These are phyloP conservation scores for Lordiphosa andalusiaca DNA, from an alignment of 2,888 invertebrate genomes.

Conservation along the genomic window DNA sequence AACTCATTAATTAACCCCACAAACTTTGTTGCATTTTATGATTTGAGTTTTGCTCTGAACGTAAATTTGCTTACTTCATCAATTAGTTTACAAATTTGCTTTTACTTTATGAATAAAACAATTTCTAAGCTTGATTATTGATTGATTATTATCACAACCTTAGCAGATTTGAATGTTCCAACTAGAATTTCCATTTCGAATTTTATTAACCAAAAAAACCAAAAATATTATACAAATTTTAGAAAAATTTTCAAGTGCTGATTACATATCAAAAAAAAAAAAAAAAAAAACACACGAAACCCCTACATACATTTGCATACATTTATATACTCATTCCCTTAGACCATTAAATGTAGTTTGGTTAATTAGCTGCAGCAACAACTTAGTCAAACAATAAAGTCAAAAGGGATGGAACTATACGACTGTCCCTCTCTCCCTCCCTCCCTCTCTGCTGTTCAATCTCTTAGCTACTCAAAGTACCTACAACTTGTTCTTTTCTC, in stretches of 20 bases:
- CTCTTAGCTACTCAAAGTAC: slow-evolving; percentile 48
- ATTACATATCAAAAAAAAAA: slow-evolving; percentile 48
- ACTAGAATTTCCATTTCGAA: slow-evolving; percentile 62
- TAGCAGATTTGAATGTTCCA: slow-evolving; percentile 74
- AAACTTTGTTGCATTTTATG: slow-evolving; percentile 36
- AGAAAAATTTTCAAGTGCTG: slow-evolving; percentile 72
- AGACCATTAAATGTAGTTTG: slow-evolving; percentile 54
- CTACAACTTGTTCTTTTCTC: slow-evolving; percentile 75
- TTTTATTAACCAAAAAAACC: slow-evolving; percentile 31
- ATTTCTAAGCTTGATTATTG: slow-evolving; percentile 6
- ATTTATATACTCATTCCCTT: slow-evolving; percentile 58
- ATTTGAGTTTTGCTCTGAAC: slow-evolving; percentile 48
- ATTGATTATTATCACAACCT: slow-evolving; percentile 26
- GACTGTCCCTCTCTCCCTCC: not conserved
- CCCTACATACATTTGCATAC: slow-evolving; percentile 29
- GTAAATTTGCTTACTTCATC: slow-evolving; percentile 45
- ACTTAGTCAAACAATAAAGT: slow-evolving; percentile 14
- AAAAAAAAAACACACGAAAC: too few species aligned
- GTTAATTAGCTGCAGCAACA: slow-evolving; percentile 48
- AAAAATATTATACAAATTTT: slow-evolving; percentile 48
- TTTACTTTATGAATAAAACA: not conserved
- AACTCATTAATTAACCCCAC: not conserved
- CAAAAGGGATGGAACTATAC: slow-evolving; percentile 3
- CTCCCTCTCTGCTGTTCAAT: slow-evolving; percentile 3
- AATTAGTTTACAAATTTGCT: slow-evolving; percentile 32